Evolutionary conservation across 2,888 invertebrate genomes (phyloP), one percentile per base, ranked within the genome.

Genomic region (Agrilus mali): DNA sequence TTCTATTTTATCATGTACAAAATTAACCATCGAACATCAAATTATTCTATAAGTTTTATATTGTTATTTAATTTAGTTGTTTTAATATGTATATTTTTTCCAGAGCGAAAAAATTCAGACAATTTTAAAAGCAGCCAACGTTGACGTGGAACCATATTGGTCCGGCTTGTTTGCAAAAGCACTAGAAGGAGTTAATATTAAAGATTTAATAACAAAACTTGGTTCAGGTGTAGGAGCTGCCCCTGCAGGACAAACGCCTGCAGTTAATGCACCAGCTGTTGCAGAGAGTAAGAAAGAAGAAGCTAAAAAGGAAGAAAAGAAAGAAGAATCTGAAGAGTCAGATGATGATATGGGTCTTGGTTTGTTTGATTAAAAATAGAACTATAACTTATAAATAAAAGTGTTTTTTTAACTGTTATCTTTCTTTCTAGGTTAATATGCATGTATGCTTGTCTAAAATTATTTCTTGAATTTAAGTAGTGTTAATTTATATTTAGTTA

Each of bases 91-190:
- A 53, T 50, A 47, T 46, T 45, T 46, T n/a, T 66, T 67, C 7
- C 56, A 92, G 92, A 89, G 89, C 61, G 98, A 98, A 64, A 98
- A 98, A 71, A 92, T 98, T 68, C 82, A 83, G 55, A 93, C 96
- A 53, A 88, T 98, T 65, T 71, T 98, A 64, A 97, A 96, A 70
- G 96, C 97, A 38, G 96, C 98, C 53, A 82, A 80, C 64, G 95
- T 97, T 47, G 88, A 89, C 51, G 86, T 98, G 34, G 98, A 98
- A 69, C 95, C 97, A 15, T 97, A 95, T 75, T 98, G 98, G 98
- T 95, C 97, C 36, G 92, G 94, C 59, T 78, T 98, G 45, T 98
- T 97, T 69, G 92, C 97, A 53, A 95, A 96, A 70, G 92, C 96
- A 33, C 72, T 98, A 53, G 95, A 96, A 68, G 92, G 92, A 51